Evolutionary conservation across 2,797 vertebrate genomes (phyloP).

Genomic region (Simalia tracyae): DNA sequence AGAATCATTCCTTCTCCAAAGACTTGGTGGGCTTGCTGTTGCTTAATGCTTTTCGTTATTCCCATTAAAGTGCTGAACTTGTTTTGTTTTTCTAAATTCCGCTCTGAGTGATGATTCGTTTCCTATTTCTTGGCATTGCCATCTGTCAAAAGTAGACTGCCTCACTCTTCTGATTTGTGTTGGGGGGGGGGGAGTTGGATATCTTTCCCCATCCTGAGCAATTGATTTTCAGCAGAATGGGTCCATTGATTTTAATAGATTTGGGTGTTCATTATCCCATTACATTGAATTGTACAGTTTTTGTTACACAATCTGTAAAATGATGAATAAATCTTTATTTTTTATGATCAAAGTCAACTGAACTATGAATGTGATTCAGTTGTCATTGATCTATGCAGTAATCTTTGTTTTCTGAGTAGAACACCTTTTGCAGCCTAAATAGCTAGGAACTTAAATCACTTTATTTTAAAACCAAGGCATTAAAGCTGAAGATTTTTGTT

Average conservation of each 20-base stretch:
- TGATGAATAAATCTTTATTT: neutral
- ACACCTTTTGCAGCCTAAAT: neutral
- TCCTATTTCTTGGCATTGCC: neutral
- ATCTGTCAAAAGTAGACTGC: neutral
- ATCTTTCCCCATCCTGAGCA: neutral
- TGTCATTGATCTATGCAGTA: slow-evolving; percentile 21
- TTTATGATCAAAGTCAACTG: slow-evolving; percentile 14
- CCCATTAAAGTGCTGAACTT: neutral
- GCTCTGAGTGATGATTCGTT: neutral
- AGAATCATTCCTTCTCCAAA: neutral
- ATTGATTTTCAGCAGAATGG: neutral
- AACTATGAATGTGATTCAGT: slow-evolving; percentile 28
- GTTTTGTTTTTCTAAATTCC: neutral
- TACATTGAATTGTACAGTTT: neutral
- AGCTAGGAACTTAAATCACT: neutral
- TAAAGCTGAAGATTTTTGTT: neutral
- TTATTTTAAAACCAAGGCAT: neutral
- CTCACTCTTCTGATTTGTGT: neutral
- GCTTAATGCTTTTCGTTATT: neutral
- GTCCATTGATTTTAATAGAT: neutral
- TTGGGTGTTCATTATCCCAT: neutral
- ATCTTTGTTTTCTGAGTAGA: slow-evolving; percentile 17
- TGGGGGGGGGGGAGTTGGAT: neutral
- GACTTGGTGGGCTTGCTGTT: neutral
- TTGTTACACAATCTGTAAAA: slow-evolving; percentile 8